Conservation (phyloP, 2,113 vertebrate genomes). For the Psophia crepitans region DNA sequence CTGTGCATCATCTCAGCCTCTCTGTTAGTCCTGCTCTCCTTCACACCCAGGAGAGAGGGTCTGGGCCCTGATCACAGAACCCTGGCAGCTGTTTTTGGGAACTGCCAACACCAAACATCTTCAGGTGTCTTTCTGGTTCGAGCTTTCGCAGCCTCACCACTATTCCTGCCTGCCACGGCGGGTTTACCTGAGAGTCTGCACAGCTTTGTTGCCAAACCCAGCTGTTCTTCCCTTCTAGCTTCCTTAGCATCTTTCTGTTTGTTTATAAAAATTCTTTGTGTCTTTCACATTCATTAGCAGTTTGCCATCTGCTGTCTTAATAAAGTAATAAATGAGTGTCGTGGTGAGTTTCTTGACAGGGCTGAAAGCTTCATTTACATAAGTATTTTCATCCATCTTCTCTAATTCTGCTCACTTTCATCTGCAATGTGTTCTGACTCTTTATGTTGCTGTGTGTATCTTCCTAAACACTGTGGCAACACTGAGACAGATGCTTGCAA, state of each 20-base stretch:
- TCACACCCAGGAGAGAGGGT: background rate
- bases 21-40: background rate
- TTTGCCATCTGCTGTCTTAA: conserved; percentile 71
- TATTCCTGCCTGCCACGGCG: background rate
- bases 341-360: conserved; percentile 34
- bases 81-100: background rate
- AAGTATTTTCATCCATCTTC: conserved; percentile 31
- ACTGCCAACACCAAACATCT: background rate
- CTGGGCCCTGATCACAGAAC: background rate
- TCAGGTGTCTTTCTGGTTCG: background rate
- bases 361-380: conserved; percentile 46
- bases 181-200: background rate
- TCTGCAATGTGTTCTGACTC: background rate
- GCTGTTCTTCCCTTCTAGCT: background rate
- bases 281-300: conserved; percentile 65
- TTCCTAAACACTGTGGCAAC: background rate
- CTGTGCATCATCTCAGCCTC: background rate
- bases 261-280: background rate
- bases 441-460: background rate
- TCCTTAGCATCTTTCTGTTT: background rate
- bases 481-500: background rate
- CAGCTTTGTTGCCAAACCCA: background rate
- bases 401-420: background rate
- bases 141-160: background rate
- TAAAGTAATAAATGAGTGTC: conserved; percentile 62